Conservation (phyloP, 2,888 invertebrate genomes). For the Lepidocyrtinus sp. region DNA sequence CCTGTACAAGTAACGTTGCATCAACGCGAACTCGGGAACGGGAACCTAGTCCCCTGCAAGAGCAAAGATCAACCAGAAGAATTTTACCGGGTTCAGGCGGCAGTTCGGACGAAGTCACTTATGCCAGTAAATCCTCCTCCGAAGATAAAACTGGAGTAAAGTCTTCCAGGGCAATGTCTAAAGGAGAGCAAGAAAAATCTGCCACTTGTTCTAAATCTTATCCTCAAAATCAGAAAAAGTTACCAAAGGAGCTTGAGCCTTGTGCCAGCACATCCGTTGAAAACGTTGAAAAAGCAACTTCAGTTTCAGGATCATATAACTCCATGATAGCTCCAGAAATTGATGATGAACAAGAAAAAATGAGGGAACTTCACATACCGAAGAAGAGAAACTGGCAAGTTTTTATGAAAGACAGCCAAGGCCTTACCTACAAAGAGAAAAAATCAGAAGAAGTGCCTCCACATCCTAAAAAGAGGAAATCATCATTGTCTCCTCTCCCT, state of each 20-base stretch:
- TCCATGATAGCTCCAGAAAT: not conserved
- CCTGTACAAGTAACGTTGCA: not conserved
- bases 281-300: not conserved
- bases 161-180: slow-evolving; percentile 22
- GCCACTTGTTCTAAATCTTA: not conserved
- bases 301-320: too few species aligned
- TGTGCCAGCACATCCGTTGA: not conserved
- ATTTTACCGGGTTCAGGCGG: slow-evolving; percentile 3
- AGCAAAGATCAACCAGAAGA: slow-evolving; percentile 2
- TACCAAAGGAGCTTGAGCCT: slow-evolving; percentile 14
- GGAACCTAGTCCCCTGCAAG: not conserved
- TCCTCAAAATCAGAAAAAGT: slow-evolving; percentile 38
- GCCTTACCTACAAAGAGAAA: too few species aligned
- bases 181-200: not conserved
- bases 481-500: not conserved
- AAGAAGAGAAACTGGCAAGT: slow-evolving; percentile 55
- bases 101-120: not conserved
- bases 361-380: slow-evolving; percentile 39
- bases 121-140: slow-evolving; percentile 17
- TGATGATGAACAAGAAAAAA: slow-evolving; percentile 8
- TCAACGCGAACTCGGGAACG: not conserved
- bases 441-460: not conserved
- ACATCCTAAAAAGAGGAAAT: slow-evolving; percentile 46
- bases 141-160: slow-evolving; percentile 22
- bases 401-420: slow-evolving; percentile 51